phyloP scores from a whole-genome alignment of 2,888 invertebrate species.

The Pollenia amentaria region DNA sequence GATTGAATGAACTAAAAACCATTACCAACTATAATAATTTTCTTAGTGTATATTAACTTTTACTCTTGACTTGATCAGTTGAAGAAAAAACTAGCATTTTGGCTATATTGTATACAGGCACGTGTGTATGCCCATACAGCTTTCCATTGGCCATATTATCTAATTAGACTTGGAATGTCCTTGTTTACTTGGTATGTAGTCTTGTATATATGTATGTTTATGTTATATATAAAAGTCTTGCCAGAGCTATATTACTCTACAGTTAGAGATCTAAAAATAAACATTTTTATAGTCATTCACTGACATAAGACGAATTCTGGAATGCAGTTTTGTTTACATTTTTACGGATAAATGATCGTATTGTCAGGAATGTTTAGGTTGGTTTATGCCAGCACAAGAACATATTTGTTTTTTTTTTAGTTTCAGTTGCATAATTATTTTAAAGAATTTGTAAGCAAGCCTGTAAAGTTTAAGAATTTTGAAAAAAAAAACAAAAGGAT shows the following conservation, averaged over 20 bases:
- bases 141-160: slow-evolving; percentile 41
- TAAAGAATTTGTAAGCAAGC: slow-evolving; percentile 36
- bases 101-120: slow-evolving; percentile 14
- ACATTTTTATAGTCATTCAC: slow-evolving; percentile 17
- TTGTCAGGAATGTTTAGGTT: slow-evolving; percentile 21
- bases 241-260: slow-evolving; percentile 61
- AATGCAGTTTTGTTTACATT: slow-evolving; percentile 65
- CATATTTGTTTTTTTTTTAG: background rate
- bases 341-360: slow-evolving; percentile 39
- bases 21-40: background rate
- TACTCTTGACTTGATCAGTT: slow-evolving; percentile 16
- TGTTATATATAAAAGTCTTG: background rate
- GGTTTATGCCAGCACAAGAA: background rate
- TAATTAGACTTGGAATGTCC: slow-evolving; percentile 66
- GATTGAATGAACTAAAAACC: too few species aligned
- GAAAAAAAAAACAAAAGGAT: background rate
- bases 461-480: background rate
- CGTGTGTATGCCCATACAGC: slow-evolving; percentile 6
- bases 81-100: background rate
- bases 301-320: slow-evolving; percentile 32
- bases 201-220: background rate
- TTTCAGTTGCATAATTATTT: background rate
- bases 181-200: slow-evolving; percentile 59
- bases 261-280: slow-evolving; percentile 75
- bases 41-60: background rate